These are phyloP conservation scores for Siderastrea radians DNA, from an alignment of 92 coral and sea anemone species.

Conservation along the genomic window DNA sequence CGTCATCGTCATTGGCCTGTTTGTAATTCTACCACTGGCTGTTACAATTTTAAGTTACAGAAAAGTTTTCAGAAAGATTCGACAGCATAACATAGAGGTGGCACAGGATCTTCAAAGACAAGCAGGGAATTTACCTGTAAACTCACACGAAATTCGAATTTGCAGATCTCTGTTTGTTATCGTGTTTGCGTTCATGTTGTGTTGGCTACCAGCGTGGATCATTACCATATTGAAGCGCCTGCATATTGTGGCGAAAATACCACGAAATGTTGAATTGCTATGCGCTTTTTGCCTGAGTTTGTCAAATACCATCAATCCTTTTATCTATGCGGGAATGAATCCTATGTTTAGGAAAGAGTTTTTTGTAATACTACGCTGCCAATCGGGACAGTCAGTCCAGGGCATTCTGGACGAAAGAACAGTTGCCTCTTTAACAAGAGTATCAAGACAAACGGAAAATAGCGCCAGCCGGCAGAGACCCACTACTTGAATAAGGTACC, in stretches of 20 bases:
- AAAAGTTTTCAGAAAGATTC: too few species aligned
- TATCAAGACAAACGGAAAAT: neutral
- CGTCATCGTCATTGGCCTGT: too few species aligned
- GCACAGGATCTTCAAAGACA: too few species aligned
- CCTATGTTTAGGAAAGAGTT: neutral
- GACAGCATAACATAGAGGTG: too few species aligned
- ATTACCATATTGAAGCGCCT: neutral
- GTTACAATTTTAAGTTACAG: too few species aligned
- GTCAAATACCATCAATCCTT: neutral
- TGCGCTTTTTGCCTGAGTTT: neutral
- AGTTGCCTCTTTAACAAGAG: neutral
- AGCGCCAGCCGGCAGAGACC: too few species aligned
- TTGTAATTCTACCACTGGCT: too few species aligned
- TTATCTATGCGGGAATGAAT: neutral
- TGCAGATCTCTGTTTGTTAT: neutral
- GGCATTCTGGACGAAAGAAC: neutral
- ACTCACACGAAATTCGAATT: neutral
- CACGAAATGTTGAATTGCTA: neutral
- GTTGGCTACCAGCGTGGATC: neutral
- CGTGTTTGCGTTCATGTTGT: neutral
- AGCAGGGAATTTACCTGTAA: too few species aligned
- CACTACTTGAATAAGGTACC: too few species aligned
- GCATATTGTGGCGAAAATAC: neutral
- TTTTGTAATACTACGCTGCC: neutral
- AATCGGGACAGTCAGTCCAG: neutral